Evolutionary conservation across 2,797 vertebrate species (phyloP).

Genomic region (Oreonectes daqikongensis): DNA sequence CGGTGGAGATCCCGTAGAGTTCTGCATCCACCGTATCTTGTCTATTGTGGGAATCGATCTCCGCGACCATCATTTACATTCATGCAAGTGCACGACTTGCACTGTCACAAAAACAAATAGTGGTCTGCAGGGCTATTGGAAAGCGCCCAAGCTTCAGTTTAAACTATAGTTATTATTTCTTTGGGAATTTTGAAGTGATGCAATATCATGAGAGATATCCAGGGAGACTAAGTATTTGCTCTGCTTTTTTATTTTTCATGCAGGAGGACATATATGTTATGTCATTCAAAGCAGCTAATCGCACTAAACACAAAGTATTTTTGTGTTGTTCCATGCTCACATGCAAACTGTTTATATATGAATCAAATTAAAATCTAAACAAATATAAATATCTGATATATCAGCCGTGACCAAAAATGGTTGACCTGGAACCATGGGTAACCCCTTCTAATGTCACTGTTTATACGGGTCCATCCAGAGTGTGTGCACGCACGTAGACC

Average conservation of each 20-base stretch:
- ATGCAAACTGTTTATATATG: conserved; percentile 37
- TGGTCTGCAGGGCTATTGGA: conserved; percentile 48
- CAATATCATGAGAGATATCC: conserved; percentile 20
- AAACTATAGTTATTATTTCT: conserved; percentile 36
- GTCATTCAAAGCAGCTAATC: background rate
- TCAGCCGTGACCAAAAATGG: conserved; percentile 34
- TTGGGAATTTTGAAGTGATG: conserved; percentile 37
- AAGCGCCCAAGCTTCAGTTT: conserved; percentile 41
- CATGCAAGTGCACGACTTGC: conserved; percentile 47
- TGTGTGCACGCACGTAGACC: conserved; percentile 44
- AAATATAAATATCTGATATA: conserved; percentile 51
- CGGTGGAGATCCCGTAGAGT: conserved; percentile 54
- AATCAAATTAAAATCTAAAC: conserved; percentile 49
- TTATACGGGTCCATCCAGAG: conserved; percentile 43
- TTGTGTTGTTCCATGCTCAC: conserved; percentile 6
- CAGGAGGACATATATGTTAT: background rate
- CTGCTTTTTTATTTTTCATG: conserved; percentile 22
- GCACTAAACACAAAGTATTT: background rate
- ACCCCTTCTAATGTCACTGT: conserved; percentile 42
- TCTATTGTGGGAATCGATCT: conserved; percentile 56
- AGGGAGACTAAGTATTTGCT: background rate
- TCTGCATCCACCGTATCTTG: conserved; percentile 44
- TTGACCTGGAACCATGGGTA: conserved; percentile 35
- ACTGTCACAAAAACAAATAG: conserved; percentile 54
- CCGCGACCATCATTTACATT: conserved; percentile 53